Evolutionary conservation across 1,140 invertebrate species (phyloP).

Genomic region (Aphis gossypii): DNA sequence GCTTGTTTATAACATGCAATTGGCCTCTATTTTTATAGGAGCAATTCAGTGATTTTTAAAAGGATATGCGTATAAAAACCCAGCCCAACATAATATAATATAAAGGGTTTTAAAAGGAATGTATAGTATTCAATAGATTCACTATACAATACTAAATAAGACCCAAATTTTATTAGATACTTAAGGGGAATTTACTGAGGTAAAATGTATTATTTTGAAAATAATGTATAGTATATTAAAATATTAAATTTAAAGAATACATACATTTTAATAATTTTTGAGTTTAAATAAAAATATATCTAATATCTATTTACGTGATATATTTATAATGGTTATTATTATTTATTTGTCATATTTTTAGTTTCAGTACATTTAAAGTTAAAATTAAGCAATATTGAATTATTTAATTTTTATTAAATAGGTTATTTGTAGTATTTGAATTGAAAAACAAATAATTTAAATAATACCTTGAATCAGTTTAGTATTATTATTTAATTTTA

Average conservation of each 20-base stretch:
- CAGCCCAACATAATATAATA: background rate
- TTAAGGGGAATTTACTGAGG: background rate
- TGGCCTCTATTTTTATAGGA: background rate
- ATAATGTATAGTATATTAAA: background rate
- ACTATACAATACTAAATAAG: background rate
- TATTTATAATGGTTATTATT: too few species aligned
- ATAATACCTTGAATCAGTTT: background rate
- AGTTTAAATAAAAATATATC: background rate
- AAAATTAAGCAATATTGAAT: background rate
- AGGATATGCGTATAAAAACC: background rate
- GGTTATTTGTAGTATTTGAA: background rate
- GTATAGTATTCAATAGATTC: background rate
- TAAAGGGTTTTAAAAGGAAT: background rate
- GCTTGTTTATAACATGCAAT: background rate
- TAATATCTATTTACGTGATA: too few species aligned
- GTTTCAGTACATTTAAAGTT: background rate
- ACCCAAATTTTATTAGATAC: slow-evolving; percentile 9
- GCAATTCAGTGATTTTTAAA: slow-evolving; percentile 25
- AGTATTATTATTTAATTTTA: background rate
- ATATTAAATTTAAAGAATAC: background rate
- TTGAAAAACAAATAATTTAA: background rate
- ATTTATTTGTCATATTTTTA: background rate
- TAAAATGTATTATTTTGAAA: background rate
- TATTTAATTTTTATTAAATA: background rate
- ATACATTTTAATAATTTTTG: too few species aligned